phyloP scores from a whole-genome alignment of 2,888 invertebrate genomes.

The Drosophila ezoana region DNA sequence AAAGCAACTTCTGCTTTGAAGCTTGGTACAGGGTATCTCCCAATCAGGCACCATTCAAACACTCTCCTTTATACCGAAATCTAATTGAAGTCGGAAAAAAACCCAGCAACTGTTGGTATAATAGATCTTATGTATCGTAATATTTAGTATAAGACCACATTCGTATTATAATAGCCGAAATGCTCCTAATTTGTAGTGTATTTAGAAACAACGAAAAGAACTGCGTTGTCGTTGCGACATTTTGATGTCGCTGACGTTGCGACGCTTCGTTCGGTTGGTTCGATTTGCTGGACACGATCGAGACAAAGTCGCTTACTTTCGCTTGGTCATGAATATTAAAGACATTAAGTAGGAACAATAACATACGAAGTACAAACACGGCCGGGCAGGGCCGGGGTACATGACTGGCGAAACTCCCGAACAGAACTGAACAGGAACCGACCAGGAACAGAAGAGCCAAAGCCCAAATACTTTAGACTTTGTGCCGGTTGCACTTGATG shows the following conservation, averaged over 20 bases:
- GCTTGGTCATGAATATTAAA: conserved; percentile 81
- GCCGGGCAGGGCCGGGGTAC: conserved; percentile 18
- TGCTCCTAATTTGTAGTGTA: conserved; percentile 3
- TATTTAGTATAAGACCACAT: background rate
- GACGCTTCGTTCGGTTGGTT: conserved; percentile 48
- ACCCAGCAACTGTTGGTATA: background rate
- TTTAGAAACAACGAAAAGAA: conserved; percentile 9
- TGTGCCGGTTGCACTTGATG: conserved; percentile 69
- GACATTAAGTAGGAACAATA: conserved; percentile 82
- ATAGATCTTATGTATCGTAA: background rate
- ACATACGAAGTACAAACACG: conserved; percentile 40
- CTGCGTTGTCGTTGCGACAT: conserved; percentile 46
- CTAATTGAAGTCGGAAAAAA: background rate
- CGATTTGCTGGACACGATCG: conserved; percentile 79
- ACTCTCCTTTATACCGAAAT: background rate
- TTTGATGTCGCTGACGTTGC: conserved; percentile 56
- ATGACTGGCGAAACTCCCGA: conserved; percentile 47
- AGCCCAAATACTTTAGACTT: conserved; percentile 14
- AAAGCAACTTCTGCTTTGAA: no score
- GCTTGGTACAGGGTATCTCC: no score
- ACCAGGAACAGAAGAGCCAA: conserved; percentile 18
- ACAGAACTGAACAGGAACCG: conserved; percentile 38
- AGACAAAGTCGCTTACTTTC: conserved; percentile 82
- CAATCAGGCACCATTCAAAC: no score
- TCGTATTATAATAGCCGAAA: background rate